Base-by-base conservation (phyloP, 1,140 invertebrate genomes). In the Phortica variegata region DNA sequence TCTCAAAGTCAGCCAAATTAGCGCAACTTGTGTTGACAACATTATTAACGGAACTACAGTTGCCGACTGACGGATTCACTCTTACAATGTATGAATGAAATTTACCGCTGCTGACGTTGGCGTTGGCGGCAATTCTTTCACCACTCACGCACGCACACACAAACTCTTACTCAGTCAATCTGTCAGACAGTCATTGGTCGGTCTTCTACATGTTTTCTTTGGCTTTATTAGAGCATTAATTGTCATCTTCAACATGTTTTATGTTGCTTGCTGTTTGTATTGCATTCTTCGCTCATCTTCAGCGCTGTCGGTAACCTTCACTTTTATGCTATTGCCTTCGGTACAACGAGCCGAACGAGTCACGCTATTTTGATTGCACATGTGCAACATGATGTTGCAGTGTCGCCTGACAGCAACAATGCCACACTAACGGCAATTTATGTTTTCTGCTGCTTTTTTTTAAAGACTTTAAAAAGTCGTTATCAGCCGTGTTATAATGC, bases 221-320 rank as follows among this genome's bases (percentile, higher is more conserved):
- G 54, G 54, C 69, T 56, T 73, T 68, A 73, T 70, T 70, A 68
- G 70, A 73, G 70, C 70, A 73, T 73, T 73, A 73, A 73, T 70
- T 73, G 58, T 48, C 44, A 31, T 33, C 47, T 41, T 23, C 43
- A 44, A 36, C 47, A 31, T 32, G 21, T 31, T 45, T 45, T 18
- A 43, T 34, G 12, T 33, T 37, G n/a, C n/a, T n/a, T n/a, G n/a
- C n/a, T n/a, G n/a, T n/a, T n/a, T n/a, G n/a, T n/a, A n/a, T n/a
- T n/a, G n/a, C n/a, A n/a, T n/a, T n/a, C 53, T 39, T 54, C 52
- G 48, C 53, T 44, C 53, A 53, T 44, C 49, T 53, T 54, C 60
- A 39, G 36, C 48, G 33, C 43, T 41, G 47, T 39, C 41, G 48
- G 57, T 43, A 73, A 73, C 69, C 70, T 73, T 73, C 70, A 73